Percentiles rank a stretch among this genome's conserved stretches.
phyloP scores from a whole-genome alignment of 2,113 vertebrate species.

The Toxotes chatareus region DNA sequence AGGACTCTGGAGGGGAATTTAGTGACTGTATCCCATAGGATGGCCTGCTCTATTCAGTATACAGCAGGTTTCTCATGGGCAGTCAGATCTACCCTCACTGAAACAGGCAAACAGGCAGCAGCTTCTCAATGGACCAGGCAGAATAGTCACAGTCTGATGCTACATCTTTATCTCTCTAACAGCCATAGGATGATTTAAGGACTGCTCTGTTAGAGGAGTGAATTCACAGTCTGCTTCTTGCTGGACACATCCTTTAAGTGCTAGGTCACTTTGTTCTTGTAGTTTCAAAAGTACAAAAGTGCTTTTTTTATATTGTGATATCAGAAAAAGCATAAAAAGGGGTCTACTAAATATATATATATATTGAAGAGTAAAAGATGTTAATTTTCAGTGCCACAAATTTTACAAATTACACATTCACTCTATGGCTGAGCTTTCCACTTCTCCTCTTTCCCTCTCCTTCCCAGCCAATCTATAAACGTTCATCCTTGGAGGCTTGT shows the following conservation, averaged over 20 bases:
- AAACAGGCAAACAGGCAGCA: slow-evolving; percentile 45
- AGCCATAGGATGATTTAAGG: slow-evolving; percentile 48
- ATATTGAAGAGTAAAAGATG: slow-evolving; percentile 9
- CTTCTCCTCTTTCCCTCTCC: slow-evolving; percentile 24
- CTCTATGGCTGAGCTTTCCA: slow-evolving; percentile 17
- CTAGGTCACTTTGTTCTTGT: slow-evolving; percentile 26
- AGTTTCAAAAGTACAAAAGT: slow-evolving; percentile 14
- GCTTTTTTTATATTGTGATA: slow-evolving; percentile 1
- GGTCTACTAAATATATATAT: not conserved
- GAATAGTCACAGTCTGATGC: slow-evolving; percentile 61
- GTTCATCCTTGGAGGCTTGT: slow-evolving; percentile 51
- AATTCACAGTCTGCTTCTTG: slow-evolving; percentile 28
- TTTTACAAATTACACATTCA: slow-evolving; percentile 33
- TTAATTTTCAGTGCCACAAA: slow-evolving; percentile 22
- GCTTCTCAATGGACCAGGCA: slow-evolving; percentile 55
- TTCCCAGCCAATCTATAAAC: slow-evolving; percentile 44
- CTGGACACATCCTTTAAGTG: slow-evolving; percentile 25
- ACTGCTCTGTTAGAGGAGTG: slow-evolving; percentile 47
- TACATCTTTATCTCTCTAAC: slow-evolving; percentile 71
- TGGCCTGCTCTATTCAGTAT: slow-evolving; percentile 48
- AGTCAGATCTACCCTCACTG: slow-evolving; percentile 58
- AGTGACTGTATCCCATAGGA: slow-evolving; percentile 54
- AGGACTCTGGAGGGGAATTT: slow-evolving; percentile 58
- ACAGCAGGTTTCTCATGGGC: slow-evolving; percentile 51
- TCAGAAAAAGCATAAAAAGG: not conserved